phyloP scores from a whole-genome alignment of 1,140 invertebrate genomes.

The Tetraneura akinire region DNA sequence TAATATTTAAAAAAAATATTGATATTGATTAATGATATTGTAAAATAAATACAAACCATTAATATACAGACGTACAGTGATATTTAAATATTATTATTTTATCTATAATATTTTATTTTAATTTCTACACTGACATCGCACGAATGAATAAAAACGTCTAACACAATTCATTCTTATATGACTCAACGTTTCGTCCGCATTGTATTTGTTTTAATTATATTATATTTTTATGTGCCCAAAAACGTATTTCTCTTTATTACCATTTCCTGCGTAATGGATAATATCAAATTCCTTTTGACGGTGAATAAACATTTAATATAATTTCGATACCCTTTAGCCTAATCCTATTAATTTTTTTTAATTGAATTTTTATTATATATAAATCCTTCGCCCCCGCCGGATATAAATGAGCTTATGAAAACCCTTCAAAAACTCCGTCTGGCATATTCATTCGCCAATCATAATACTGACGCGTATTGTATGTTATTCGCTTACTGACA shows the following conservation, averaged over 20 bases:
- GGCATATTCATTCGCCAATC: conserved; percentile 48
- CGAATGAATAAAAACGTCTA: background rate
- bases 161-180: background rate
- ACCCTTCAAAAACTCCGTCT: conserved; percentile 34
- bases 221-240: background rate
- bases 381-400: conserved; percentile 41
- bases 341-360: conserved; percentile 51
- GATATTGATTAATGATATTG: too few species aligned
- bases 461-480: conserved; percentile 49
- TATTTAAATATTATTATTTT: too few species aligned
- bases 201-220: background rate
- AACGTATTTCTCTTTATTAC: conserved; percentile 26
- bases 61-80: too few species aligned
- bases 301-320: conserved; percentile 12
- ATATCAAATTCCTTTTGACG: conserved; percentile 45
- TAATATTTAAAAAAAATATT: too few species aligned
- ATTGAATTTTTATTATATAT: conserved; percentile 49
- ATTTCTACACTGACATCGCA: too few species aligned
- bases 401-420: conserved; percentile 51
- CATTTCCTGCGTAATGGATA: conserved; percentile 21
- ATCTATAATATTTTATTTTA: too few species aligned
- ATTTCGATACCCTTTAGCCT: conserved; percentile 36
- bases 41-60: too few species aligned
- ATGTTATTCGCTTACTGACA: conserved; percentile 25
- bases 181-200: background rate